Conservation (phyloP, 2,888 invertebrate species). For the Xestia c-nigrum region DNA sequence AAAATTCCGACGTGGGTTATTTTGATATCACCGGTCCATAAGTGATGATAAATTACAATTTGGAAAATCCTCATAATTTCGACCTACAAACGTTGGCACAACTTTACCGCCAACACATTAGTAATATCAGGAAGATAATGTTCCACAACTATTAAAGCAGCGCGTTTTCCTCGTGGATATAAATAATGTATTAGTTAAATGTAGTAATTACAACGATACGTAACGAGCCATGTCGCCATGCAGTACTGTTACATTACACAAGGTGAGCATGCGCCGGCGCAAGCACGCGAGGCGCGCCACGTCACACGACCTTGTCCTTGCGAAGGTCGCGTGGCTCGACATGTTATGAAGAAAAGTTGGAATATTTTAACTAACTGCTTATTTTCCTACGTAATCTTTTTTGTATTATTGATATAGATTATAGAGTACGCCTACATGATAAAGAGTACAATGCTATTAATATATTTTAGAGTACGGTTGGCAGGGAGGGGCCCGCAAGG, state of each 20-base stretch:
- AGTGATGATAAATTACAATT: constrained; percentile 22
- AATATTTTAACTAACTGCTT: not conserved
- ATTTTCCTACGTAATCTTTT: not conserved
- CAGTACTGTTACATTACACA: constrained; percentile 36
- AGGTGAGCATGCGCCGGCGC: constrained; percentile 41
- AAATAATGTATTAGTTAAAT: constrained; percentile 28
- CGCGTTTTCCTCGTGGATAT: constrained; percentile 31
- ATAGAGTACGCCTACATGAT: too few species aligned
- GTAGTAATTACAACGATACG: constrained; percentile 14
- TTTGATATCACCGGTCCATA: constrained; percentile 7
- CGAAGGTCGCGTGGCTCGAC: constrained; percentile 29
- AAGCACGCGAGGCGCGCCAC: constrained; percentile 11
- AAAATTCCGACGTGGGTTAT: not conserved
- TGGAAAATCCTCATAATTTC: constrained; percentile 38
- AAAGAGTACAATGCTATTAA: too few species aligned
- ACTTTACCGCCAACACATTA: constrained; percentile 29
- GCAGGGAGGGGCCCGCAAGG: too few species aligned
- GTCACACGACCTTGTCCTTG: constrained; percentile 55
- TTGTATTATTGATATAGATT: too few species aligned
- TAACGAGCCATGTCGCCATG: not conserved
- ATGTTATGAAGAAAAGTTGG: not conserved
- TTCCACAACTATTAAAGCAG: not conserved
- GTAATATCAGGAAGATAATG: constrained; percentile 10
- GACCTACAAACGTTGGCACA: not conserved
- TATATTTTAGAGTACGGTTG: too few species aligned